These are phyloP conservation scores for Lamellibrachia luymesi DNA, from an alignment of 1,140 invertebrate genomes.

Conservation along the genomic window DNA sequence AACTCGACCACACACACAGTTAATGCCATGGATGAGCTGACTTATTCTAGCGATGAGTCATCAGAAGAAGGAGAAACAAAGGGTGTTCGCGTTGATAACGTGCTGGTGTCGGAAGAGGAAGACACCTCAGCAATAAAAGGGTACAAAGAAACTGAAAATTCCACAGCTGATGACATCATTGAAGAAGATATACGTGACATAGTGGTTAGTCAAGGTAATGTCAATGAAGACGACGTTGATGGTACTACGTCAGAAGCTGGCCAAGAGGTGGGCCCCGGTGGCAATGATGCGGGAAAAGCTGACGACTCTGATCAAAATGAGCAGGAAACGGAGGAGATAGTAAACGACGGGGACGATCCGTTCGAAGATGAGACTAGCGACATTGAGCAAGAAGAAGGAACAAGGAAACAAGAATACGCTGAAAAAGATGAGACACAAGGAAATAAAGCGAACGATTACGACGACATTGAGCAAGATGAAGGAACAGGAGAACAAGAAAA, in stretches of 20 bases:
- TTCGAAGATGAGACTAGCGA: neutral
- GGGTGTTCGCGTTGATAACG: neutral
- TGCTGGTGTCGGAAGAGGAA: neutral
- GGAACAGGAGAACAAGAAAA: too few relatives aligned
- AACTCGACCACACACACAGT: neutral
- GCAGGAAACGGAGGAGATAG: too few relatives aligned
- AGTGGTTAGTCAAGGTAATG: neutral
- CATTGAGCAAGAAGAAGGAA: neutral
- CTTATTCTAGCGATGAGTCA: neutral
- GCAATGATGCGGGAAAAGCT: too few relatives aligned
- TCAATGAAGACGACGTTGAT: neutral
- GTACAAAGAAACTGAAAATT: neutral
- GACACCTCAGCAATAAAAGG: neutral
- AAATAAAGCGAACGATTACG: too few relatives aligned
- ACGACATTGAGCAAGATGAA: too few relatives aligned
- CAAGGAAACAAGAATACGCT: neutral
- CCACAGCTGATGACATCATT: neutral
- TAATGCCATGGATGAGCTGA: neutral
- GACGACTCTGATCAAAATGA: too few relatives aligned
- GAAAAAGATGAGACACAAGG: neutral
- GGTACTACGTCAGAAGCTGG: neutral
- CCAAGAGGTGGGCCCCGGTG: neutral
- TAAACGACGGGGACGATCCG: neutral
- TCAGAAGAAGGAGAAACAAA: neutral
- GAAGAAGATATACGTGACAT: neutral